Percentiles rank a stretch among this genome's conserved stretches.
Evolutionary conservation across 2,113 vertebrate genomes (phyloP).

Genomic region (Paratilapia polleni): DNA sequence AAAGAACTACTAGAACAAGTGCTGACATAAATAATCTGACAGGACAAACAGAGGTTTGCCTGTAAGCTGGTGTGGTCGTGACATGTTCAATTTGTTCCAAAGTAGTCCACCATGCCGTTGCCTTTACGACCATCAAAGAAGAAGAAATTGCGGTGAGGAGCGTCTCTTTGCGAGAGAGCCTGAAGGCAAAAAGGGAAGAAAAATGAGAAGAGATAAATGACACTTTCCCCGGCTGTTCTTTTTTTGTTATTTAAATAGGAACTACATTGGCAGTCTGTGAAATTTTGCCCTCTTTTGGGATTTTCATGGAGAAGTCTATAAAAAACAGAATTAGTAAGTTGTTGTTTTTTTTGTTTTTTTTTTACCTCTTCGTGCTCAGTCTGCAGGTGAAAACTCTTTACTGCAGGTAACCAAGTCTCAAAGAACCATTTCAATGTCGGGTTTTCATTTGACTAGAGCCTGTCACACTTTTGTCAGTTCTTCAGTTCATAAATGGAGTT

Average conservation of each 20-base stretch:
- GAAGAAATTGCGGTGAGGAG: conserved; percentile 94
- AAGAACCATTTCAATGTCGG: background rate
- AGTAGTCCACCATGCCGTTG: conserved; percentile 87
- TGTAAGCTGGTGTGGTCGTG: background rate
- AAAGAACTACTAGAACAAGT: background rate
- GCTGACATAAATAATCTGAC: conserved; percentile 23
- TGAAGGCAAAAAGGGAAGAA: conserved; percentile 42
- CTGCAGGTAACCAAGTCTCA: background rate
- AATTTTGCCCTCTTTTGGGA: rapidly evolving
- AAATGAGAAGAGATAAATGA: background rate
- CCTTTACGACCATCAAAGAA: conserved; percentile 92
- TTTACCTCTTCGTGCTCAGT: background rate
- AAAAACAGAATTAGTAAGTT: background rate
- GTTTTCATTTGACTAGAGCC: background rate
- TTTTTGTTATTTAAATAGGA: background rate
- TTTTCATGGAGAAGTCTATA: background rate
- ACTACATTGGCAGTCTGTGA: rapidly evolving
- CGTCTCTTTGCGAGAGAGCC: conserved; percentile 92
- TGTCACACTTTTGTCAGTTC: background rate
- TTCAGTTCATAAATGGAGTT: background rate
- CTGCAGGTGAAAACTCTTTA: background rate
- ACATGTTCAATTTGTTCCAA: conserved; percentile 81
- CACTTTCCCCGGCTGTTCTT: background rate
- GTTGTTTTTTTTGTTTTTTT: too few species aligned
- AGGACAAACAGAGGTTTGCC: background rate